Conservation (phyloP, 2,797 vertebrate species). For the Enteromius radiatus region DNA sequence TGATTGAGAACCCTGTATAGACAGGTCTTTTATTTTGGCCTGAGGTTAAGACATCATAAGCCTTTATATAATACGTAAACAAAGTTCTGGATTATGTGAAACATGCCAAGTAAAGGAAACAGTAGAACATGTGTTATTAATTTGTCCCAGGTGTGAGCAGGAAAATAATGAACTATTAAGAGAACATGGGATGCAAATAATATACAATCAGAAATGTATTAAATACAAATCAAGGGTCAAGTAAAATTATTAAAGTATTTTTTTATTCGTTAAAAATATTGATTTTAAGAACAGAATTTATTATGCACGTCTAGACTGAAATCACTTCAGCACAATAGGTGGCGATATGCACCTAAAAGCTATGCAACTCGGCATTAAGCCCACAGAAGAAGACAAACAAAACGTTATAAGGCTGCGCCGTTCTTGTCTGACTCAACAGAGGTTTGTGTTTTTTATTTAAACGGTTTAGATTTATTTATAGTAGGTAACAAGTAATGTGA, state of each 20-base stretch:
- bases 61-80: not conserved
- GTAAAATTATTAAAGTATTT: not conserved
- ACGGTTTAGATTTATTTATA: not conserved
- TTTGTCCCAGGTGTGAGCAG: not conserved
- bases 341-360: not conserved
- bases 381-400: too few relatives aligned
- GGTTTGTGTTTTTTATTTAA: not conserved
- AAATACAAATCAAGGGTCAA: not conserved
- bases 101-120: not conserved
- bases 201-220: not conserved
- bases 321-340: not conserved
- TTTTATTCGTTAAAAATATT: not conserved
- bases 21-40: conserved; percentile 3
- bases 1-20: not conserved
- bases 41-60: too few relatives aligned
- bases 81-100: not conserved
- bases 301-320: not conserved
- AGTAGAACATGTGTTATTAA: too few relatives aligned
- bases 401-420: not conserved
- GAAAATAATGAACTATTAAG: not conserved
- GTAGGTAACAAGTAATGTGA: too few relatives aligned
- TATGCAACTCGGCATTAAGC: not conserved
- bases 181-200: not conserved
- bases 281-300: not conserved
- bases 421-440: not conserved